phyloP scores from a whole-genome alignment of 2,113 vertebrate genomes.

The Anser brachyrhynchus region DNA sequence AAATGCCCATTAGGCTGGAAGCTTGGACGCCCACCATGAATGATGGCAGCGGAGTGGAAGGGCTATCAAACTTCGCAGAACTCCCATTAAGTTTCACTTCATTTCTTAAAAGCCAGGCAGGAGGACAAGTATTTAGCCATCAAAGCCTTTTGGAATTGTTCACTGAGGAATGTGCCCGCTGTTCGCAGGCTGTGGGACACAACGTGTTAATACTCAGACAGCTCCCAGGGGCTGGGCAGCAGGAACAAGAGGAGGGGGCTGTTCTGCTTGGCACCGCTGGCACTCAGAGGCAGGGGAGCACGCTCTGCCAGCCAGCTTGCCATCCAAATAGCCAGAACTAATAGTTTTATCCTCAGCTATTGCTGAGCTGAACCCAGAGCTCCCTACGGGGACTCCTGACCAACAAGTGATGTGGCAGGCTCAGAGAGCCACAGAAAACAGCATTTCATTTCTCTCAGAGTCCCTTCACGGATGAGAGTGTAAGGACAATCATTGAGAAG shows the following conservation, averaged over 20 bases:
- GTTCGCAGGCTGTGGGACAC: not conserved
- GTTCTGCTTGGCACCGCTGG: not conserved
- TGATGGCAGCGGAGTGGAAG: not conserved
- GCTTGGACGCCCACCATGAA: not conserved
- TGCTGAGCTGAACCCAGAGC: not conserved
- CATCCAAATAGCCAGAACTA: not conserved
- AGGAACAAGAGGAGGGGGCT: not conserved
- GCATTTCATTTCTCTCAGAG: not conserved
- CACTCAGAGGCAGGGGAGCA: not conserved
- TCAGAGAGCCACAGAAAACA: not conserved
- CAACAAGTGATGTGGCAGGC: not conserved
- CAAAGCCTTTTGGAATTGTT: not conserved
- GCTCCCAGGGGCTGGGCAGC: not conserved
- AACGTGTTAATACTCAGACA: not conserved
- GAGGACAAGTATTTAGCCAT: not conserved
- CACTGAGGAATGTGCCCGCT: not conserved
- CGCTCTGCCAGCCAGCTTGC: not conserved
- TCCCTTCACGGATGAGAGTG: not conserved
- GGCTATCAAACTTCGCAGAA: conserved; percentile 20
- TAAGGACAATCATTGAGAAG: not conserved
- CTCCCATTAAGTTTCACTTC: not conserved
- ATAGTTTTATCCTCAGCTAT: not conserved
- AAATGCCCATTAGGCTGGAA: conserved; percentile 39
- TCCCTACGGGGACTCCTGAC: not conserved
- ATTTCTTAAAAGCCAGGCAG: conserved; percentile 14